phyloP scores from a whole-genome alignment of 2,888 invertebrate genomes.

The Stramonita haemastoma region DNA sequence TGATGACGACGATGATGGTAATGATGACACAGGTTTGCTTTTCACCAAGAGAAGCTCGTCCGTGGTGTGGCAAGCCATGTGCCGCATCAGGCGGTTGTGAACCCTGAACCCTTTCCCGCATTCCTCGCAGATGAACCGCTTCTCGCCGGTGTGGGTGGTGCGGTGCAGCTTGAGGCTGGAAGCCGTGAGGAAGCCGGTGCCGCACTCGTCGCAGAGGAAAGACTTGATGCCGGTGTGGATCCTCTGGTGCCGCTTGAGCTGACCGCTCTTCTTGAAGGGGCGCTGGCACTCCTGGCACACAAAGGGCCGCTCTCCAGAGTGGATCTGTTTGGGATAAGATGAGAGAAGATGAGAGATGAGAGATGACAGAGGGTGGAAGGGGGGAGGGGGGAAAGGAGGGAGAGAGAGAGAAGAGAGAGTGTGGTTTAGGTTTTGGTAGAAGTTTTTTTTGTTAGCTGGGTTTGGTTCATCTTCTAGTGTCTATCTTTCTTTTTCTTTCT shows the following conservation, averaged over 20 bases:
- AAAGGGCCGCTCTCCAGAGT: constrained; percentile 24
- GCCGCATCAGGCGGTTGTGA: constrained; percentile 29
- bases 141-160: constrained; percentile 30
- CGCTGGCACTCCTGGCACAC: constrained; percentile 30
- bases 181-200: constrained; percentile 24
- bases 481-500: no score
- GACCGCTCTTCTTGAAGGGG: constrained; percentile 26
- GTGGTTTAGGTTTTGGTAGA: no score
- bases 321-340: no score
- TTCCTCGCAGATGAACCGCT: constrained; percentile 33
- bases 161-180: constrained; percentile 34
- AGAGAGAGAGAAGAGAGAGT: no score
- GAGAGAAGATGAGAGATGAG: no score
- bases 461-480: no score
- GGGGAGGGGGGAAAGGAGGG: no score
- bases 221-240: constrained; percentile 32
- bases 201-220: constrained; percentile 29
- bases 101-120: constrained; percentile 31
- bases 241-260: constrained; percentile 27
- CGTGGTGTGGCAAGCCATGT: constrained; percentile 30
- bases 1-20: not conserved
- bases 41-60: constrained; percentile 28
- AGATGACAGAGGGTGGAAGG: no score
- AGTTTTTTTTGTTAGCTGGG: no score
- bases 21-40: not conserved